Evolutionary conservation across 2,113 vertebrate genomes (phyloP).

Genomic region (Strigops habroptila): DNA sequence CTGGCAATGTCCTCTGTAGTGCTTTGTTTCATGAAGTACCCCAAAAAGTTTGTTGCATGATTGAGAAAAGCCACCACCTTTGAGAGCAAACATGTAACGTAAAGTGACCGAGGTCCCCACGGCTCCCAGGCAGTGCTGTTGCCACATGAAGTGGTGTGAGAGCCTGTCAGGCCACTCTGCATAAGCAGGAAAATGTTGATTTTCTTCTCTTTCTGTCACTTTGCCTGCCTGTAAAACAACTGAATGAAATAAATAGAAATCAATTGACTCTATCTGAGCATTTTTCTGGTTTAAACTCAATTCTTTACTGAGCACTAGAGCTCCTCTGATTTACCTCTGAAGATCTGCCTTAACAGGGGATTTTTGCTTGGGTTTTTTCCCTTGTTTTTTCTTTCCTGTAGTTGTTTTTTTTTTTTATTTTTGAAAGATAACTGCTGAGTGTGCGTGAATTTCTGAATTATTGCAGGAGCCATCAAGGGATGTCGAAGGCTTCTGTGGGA

Average conservation of each 20-base stretch:
- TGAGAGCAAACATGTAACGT: accelerated
- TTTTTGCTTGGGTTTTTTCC: not conserved
- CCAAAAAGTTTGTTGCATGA: accelerated
- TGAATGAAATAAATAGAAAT: not conserved
- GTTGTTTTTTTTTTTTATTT: not conserved
- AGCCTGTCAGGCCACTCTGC: not conserved
- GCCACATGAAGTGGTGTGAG: not conserved
- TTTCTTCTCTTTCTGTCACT: not conserved
- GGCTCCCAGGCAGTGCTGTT: not conserved
- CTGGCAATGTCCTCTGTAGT: not conserved
- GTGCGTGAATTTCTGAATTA: not conserved
- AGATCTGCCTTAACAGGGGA: not conserved
- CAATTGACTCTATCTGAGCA: not conserved
- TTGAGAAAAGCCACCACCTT: not conserved
- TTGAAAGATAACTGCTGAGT: not conserved
- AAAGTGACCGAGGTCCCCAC: accelerated
- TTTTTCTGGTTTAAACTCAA: not conserved
- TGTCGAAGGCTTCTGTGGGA: not conserved
- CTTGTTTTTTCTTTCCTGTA: not conserved
- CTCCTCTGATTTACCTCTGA: not conserved
- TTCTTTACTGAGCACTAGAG: not conserved
- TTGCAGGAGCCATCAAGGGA: not conserved
- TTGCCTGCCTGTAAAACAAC: not conserved
- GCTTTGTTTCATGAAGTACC: not conserved
- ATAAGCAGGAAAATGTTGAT: not conserved